Evolutionary conservation across 2,888 invertebrate genomes (phyloP).

Genomic region (Mythimna ferrago): DNA sequence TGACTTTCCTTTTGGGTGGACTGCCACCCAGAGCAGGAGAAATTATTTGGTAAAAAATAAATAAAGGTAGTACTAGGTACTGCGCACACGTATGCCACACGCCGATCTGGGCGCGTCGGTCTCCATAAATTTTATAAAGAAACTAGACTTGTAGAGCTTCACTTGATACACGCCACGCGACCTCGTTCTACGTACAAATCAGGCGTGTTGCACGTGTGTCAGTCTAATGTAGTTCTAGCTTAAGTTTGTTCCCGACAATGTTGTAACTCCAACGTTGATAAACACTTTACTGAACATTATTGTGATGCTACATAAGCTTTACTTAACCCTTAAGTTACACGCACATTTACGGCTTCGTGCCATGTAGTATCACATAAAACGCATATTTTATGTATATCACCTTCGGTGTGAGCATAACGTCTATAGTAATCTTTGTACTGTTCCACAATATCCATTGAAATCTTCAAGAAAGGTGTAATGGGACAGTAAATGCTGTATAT

Average conservation of each 20-base stretch:
- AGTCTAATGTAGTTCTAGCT: background rate
- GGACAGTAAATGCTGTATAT: background rate
- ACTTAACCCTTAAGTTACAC: slow-evolving; percentile 29
- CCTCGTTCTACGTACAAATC: no score
- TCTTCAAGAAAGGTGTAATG: slow-evolving; percentile 6
- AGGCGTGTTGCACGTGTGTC: no score
- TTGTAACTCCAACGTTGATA: background rate
- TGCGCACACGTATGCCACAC: no score
- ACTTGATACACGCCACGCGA: no score
- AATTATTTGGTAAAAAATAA: no score
- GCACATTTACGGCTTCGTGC: slow-evolving; percentile 36
- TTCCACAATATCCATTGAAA: slow-evolving; percentile 25
- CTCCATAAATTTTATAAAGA: no score
- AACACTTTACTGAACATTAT: slow-evolving; percentile 30
- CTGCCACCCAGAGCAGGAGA: no score
- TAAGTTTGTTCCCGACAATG: background rate
- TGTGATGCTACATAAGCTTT: slow-evolving; percentile 30
- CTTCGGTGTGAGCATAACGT: slow-evolving; percentile 3
- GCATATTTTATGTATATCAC: slow-evolving; percentile 38
- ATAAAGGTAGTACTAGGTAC: no score
- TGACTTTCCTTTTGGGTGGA: no score
- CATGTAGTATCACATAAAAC: slow-evolving; percentile 39
- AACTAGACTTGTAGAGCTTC: no score
- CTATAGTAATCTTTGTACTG: slow-evolving; percentile 8
- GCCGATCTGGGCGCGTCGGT: no score